Evolutionary conservation across 2,888 invertebrate species (phyloP).

Genomic region (Zeuzera pyrina): DNA sequence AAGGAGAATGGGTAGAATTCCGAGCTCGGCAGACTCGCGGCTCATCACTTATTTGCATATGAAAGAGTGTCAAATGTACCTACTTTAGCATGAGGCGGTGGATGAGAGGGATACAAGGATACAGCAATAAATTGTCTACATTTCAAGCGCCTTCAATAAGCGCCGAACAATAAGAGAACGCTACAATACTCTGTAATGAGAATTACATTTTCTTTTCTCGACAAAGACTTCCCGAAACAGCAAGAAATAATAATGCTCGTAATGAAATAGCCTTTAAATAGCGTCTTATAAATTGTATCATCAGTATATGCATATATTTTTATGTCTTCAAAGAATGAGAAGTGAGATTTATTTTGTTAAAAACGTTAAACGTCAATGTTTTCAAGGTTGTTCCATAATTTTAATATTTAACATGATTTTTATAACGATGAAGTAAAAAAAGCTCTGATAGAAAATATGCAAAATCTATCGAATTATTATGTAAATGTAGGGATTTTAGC

Average conservation of each 20-base stretch:
- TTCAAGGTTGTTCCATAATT: no score
- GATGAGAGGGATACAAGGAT: constrained; percentile 25
- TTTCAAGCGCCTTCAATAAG: constrained; percentile 19
- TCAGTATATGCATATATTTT: no score
- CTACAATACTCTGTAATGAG: constrained; percentile 10
- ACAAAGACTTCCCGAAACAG: constrained; percentile 9
- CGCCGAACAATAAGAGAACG: constrained; percentile 15
- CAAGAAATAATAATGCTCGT: constrained; percentile 12
- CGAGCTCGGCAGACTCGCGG: constrained; percentile 19
- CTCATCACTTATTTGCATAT: constrained; percentile 42
- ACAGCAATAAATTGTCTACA: constrained; percentile 30
- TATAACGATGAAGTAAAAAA: no score
- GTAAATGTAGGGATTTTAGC: no score
- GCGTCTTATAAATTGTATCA: no score
- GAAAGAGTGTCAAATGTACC: constrained; percentile 39
- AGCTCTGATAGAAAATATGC: no score
- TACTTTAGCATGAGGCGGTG: constrained; percentile 28
- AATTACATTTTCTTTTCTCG: constrained; percentile 19
- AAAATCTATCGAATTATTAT: no score
- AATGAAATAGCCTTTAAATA: no score
- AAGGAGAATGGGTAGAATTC: constrained; percentile 16
- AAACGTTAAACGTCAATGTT: no score
- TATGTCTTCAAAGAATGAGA: no score
- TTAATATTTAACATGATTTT: no score
- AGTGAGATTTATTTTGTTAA: no score